A percentile compares a stretch with the other conserved stretches of the same genome.
Conservation (phyloP, 2,797 vertebrate genomes). For the Hippocampus kuda region DNA sequence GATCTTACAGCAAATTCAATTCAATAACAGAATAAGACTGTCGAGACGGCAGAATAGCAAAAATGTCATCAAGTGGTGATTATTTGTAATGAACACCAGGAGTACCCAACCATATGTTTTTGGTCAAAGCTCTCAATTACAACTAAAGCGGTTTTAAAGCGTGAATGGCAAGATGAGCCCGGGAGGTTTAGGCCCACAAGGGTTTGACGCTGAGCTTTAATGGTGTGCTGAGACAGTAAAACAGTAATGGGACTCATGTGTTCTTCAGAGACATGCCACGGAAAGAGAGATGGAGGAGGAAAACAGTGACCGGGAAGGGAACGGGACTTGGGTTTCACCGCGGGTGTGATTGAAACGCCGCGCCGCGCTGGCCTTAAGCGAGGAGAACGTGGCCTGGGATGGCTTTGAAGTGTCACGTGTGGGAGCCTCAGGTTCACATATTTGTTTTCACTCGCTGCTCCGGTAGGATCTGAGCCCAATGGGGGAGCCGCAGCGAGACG, state of each 20-base stretch:
- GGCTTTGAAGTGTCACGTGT: slow-evolving; percentile 62
- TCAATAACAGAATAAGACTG: not conserved
- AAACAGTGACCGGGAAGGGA: slow-evolving; percentile 41
- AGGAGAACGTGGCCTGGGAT: slow-evolving; percentile 35
- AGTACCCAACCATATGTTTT: slow-evolving; percentile 3
- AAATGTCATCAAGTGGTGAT: not conserved
- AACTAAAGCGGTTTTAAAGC: slow-evolving; percentile 11
- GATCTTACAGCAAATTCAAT: not conserved
- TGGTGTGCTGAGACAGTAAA: slow-evolving; percentile 58
- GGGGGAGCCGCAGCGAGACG: slow-evolving; percentile 48
- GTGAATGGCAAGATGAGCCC: slow-evolving; percentile 9
- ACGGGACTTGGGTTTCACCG: slow-evolving; percentile 52
- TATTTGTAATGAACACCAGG: not conserved
- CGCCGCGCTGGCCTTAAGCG: slow-evolving; percentile 48
- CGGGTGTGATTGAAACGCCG: slow-evolving; percentile 48
- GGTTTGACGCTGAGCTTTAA: slow-evolving; percentile 44
- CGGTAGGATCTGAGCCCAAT: slow-evolving; percentile 51
- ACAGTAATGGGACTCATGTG: slow-evolving; percentile 59
- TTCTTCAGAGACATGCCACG: slow-evolving; percentile 34
- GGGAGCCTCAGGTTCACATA: slow-evolving; percentile 41
- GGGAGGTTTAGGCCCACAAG: slow-evolving; percentile 27
- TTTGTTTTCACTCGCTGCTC: slow-evolving; percentile 61
- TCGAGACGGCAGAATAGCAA: not conserved
- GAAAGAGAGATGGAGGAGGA: slow-evolving; percentile 34
- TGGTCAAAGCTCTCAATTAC: not conserved